Evolutionary conservation across 2,113 vertebrate species (phyloP), one percentile per base, ranked within the genome.

Genomic region (Cyprinus carpio): DNA sequence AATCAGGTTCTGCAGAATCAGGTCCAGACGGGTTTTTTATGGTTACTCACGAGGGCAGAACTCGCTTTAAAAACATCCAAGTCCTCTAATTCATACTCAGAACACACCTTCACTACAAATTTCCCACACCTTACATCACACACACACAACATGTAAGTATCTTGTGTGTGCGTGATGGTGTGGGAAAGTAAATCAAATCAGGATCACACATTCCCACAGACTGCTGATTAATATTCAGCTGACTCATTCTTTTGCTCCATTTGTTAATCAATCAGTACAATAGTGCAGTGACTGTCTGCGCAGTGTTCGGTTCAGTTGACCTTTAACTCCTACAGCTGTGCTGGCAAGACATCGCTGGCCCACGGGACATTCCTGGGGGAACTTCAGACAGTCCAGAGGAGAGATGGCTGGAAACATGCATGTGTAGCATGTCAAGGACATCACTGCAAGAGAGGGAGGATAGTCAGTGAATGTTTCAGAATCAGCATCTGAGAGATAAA

Each of bases 371-470:
- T 91, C 89, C 71, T 91, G 91, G 4, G 92, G 88, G 69, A 94
- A 94, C 88, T 90, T 91, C 2, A 94, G 74, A 82, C 95, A 96
- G 87, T 95, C 93, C 90, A 95, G 43, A 3, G 94, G 93, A 51
- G 94, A 92, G 81, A 96, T 88, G 72, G 93, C 87, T 0, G 95
- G 94, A 64, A 95, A 95, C 37, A 94, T 51, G 51, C 95, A 96
- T 0, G 91, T 94, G 90, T 93, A 95, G 80, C 95, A 96, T 31
- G 0, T 75, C 89, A 96, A 85, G 75, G 90, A 67, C 2, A 88
- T 92, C 3, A 82, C 95, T 95, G 87, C 2, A 49, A 75, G 8
- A 71, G 18, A 71, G 18, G 29, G 64, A 34, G 64, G 8, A 10
- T 10, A 9, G 8, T 60, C 56, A 60, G 23, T 60, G 8, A n/a